Base-by-base conservation (phyloP, 2,888 invertebrate genomes). In the Pyrochroa serraticornis region DNA sequence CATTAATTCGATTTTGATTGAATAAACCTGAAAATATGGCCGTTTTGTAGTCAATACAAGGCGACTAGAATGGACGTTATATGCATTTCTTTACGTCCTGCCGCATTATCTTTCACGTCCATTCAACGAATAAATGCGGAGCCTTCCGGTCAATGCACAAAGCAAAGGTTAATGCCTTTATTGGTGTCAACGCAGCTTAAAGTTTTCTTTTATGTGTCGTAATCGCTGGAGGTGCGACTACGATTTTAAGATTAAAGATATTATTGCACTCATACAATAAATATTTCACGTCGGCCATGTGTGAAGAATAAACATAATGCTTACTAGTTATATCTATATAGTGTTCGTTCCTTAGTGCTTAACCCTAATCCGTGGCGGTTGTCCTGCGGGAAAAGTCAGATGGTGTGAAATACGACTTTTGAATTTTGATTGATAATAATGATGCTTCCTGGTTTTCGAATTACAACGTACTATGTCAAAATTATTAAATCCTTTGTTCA, bases 401-500 rank as follows among this genome's bases (percentile, higher is more conserved):
- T 2, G 22, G 22, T 22, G 3, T 22, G 22, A 22, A 22, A 22
- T 22, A 22, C 22, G 22, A 22, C 22, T 22, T 22, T 22, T 3
- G 2, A 22, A 22, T 22, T 22, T 22, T 22, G 22, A 22, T 22
- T 22, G 3, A 22, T 3, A 22, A 22, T 22, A 22, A 5, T 5
- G 22, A 22, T 5, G 5, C 22, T 22, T 22, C 22, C 22, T 22
- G 22, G 22, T 2, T 22, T 22, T 22, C 22, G 22, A 22, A 22
- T 22, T 22, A 22, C 22, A 22, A 22, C 22, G 22, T 22, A 22
- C 22, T 22, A 22, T 37, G 37, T 7, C 7, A 10, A 37, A 39
- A 12, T 13, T 13, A n/a, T 48, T 52, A 32, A 37, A 56, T 61
- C 58, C 62, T 65, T 62, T 64, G 63, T 62, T 61, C 63, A 55